Conservation (phyloP, 1,140 invertebrate genomes). For the Bombus haemorrhoidalis region DNA sequence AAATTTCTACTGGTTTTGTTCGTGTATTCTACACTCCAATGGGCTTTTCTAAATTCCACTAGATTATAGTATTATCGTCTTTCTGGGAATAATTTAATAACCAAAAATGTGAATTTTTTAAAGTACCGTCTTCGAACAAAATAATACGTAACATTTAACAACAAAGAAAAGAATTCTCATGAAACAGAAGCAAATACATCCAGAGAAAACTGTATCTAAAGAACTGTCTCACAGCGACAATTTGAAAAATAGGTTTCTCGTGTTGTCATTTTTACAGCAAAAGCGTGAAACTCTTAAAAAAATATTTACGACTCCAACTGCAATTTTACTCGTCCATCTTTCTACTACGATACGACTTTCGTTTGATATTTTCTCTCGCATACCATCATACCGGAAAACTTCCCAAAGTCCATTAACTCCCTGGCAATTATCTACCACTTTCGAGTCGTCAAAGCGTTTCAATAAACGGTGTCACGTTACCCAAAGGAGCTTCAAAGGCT, state of each 20-base stretch:
- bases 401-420: slow-evolving; percentile 20
- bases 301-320: not conserved
- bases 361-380: not conserved
- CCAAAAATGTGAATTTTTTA: no score
- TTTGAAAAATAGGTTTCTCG: not conserved
- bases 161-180: no score
- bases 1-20: not conserved
- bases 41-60: not conserved
- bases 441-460: not conserved
- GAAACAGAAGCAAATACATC: not conserved
- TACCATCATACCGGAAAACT: not conserved
- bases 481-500: slow-evolving; percentile 13
- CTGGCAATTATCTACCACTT: not conserved
- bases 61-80: not conserved
- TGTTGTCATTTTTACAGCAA: not conserved
- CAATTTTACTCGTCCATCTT: not conserved
- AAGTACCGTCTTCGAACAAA: no score
- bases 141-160: no score
- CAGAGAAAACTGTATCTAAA: not conserved
- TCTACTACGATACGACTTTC: no score
- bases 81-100: not conserved
- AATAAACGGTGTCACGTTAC: slow-evolving; percentile 32
- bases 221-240: not conserved
- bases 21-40: not conserved
- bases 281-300: not conserved